These are phyloP conservation scores for Oscheius sp. DNA, from an alignment of 1,140 invertebrate genomes.

Conservation along the genomic window DNA sequence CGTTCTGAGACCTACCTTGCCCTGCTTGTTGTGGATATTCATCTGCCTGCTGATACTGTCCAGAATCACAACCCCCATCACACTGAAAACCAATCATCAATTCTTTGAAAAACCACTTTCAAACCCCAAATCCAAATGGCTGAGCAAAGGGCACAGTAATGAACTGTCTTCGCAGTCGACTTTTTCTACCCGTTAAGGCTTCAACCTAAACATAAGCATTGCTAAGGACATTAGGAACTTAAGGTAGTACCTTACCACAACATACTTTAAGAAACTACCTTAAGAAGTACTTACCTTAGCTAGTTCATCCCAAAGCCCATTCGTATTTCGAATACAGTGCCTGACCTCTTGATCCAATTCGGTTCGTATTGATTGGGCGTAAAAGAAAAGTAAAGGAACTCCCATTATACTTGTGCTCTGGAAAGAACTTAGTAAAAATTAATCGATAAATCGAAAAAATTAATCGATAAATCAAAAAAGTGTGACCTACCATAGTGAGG, in stretches of 20 bases:
- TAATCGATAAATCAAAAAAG: neutral
- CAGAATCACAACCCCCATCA: neutral
- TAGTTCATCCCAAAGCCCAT: slow-evolving; percentile 18
- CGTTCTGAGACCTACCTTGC: too few relatives aligned
- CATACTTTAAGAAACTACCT: neutral
- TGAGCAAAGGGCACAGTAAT: slow-evolving; percentile 5
- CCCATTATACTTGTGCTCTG: slow-evolving; percentile 3
- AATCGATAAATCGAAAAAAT: too few relatives aligned
- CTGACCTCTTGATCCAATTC: slow-evolving; percentile 17
- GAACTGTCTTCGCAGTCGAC: slow-evolving; percentile 8
- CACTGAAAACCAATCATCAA: neutral
- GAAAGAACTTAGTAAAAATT: neutral
- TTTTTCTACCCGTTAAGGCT: neutral
- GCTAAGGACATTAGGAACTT: neutral
- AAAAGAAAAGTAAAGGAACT: neutral
- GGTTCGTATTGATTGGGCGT: neutral
- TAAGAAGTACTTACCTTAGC: neutral
- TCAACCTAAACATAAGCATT: slow-evolving; percentile 1
- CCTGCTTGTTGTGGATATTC: too few relatives aligned
- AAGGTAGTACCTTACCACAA: neutral
- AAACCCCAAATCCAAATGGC: slow-evolving; percentile 2
- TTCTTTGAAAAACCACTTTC: neutral
- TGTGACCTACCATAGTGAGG: neutral
- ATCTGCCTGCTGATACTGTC: neutral
- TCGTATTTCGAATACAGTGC: slow-evolving; percentile 11